Percentiles rank a stretch among this genome's conserved stretches.
phyloP scores from a whole-genome alignment of 2,113 vertebrate genomes.

The Sturnira hondurensis region DNA sequence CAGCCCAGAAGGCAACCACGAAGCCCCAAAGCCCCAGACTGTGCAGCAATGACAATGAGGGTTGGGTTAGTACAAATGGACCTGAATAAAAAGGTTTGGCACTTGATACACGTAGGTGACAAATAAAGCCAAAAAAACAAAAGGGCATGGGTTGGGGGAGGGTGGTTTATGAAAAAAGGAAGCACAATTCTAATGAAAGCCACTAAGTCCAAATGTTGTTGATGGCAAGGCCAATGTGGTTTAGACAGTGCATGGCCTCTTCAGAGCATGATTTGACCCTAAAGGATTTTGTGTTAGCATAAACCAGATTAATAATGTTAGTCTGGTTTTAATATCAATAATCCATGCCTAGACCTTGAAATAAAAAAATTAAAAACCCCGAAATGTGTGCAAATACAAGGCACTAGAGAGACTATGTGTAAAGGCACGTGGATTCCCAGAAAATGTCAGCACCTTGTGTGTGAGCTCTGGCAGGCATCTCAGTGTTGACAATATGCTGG shows the following conservation, averaged over 20 bases:
- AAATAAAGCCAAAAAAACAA: background rate
- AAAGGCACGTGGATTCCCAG: slow-evolving; percentile 68
- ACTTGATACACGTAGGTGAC: background rate
- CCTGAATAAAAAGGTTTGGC: background rate
- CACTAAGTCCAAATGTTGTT: background rate
- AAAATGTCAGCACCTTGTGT: slow-evolving; percentile 70
- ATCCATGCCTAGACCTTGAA: slow-evolving; percentile 35
- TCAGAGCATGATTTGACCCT: background rate
- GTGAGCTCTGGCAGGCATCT: slow-evolving; percentile 60
- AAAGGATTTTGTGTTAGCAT: background rate
- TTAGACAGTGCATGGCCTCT: background rate
- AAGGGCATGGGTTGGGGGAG: rapidly evolving
- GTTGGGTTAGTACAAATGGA: background rate
- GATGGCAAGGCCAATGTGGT: background rate
- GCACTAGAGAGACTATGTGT: slow-evolving; percentile 37
- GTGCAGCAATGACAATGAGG: background rate
- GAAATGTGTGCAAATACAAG: slow-evolving; percentile 56
- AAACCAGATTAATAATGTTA: slow-evolving; percentile 42
- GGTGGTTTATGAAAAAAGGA: background rate
- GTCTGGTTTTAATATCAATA: slow-evolving; percentile 46
- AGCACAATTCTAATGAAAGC: background rate
- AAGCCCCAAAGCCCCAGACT: background rate
- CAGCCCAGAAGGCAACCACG: background rate
- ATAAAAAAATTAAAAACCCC: background rate
- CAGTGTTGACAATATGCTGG: slow-evolving; percentile 69